Evolutionary conservation across 2,113 vertebrate species (phyloP).

Genomic region (Anseranas semipalmata): DNA sequence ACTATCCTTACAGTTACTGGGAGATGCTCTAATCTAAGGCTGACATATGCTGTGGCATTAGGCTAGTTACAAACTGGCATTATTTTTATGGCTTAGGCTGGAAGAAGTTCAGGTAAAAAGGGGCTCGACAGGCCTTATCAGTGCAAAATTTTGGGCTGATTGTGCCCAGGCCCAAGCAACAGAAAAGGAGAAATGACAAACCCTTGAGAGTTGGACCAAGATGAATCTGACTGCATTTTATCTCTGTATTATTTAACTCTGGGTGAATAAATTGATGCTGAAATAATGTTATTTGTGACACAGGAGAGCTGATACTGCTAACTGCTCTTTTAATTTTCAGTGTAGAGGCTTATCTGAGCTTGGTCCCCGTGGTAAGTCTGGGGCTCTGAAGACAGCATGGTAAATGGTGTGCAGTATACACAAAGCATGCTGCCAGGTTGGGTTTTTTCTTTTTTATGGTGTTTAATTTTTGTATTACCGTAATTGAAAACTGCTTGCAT

Average conservation of each 20-base stretch:
- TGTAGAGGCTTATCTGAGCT: background rate
- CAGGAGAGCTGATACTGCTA: background rate
- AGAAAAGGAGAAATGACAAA: background rate
- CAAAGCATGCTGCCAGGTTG: background rate
- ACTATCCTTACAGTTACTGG: background rate
- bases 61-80: background rate
- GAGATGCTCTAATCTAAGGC: background rate
- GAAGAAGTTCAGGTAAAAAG: background rate
- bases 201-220: background rate
- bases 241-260: background rate
- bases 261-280: background rate
- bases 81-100: background rate
- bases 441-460: slow-evolving; percentile 5
- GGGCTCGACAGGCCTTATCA: background rate
- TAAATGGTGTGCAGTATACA: background rate
- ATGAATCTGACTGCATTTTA: background rate
- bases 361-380: background rate
- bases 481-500: slow-evolving; percentile 39
- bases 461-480: slow-evolving; percentile 51
- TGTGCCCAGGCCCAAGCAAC: background rate
- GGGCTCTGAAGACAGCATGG: background rate
- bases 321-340: background rate
- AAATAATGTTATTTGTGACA: background rate
- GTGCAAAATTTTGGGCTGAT: background rate
- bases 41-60: too few relatives aligned